Evolutionary conservation across 2,888 invertebrate species (phyloP).

Genomic region (Horisme vitalbata): DNA sequence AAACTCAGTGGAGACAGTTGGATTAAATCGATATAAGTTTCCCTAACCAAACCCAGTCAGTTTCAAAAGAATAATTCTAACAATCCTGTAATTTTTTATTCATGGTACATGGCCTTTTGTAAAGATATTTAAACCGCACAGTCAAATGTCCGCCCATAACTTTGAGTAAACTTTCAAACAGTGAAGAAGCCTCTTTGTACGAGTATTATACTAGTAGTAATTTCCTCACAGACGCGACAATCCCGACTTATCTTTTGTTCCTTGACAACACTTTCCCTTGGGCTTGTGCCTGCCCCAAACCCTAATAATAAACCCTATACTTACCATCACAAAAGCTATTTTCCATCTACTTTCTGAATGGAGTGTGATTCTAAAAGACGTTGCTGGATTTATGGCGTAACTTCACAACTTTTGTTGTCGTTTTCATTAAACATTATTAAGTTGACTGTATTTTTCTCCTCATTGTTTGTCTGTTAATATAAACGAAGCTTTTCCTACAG

Average conservation of each 20-base stretch:
- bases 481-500: background rate
- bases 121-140: background rate
- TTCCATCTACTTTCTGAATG: background rate
- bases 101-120: background rate
- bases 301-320: slow-evolving; percentile 8
- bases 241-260: slow-evolving; percentile 77
- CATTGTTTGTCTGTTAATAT: slow-evolving; percentile 14
- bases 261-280: slow-evolving; percentile 78
- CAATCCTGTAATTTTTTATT: no score
- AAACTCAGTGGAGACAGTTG: no score
- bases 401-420: slow-evolving; percentile 72
- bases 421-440: slow-evolving; percentile 70
- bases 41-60: no score
- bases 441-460: slow-evolving; percentile 39
- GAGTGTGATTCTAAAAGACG: slow-evolving; percentile 33
- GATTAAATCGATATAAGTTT: no score
- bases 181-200: slow-evolving; percentile 59
- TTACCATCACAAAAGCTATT: slow-evolving; percentile 8
- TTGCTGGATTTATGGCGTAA: slow-evolving; percentile 67
- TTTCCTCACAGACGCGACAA: slow-evolving; percentile 72
- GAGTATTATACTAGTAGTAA: slow-evolving; percentile 69
- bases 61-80: no score
- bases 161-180: slow-evolving; percentile 46
- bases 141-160: slow-evolving; percentile 18
- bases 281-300: slow-evolving; percentile 38